These are phyloP conservation scores for Nyleta sp. DNA, from an alignment of 2,888 invertebrate species.

Conservation along the genomic window DNA sequence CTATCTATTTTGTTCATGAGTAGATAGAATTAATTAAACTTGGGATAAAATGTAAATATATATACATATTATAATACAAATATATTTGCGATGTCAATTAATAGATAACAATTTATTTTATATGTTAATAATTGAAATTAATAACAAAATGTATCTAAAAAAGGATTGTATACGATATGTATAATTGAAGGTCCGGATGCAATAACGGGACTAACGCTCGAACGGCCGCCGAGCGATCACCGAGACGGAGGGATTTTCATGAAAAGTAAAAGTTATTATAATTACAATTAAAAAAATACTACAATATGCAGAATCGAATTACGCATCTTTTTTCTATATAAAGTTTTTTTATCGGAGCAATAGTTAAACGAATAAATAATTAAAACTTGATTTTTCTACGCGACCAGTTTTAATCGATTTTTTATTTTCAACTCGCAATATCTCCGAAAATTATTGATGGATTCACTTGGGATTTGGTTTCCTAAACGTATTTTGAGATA, in stretches of 20 bases:
- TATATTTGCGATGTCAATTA: no score
- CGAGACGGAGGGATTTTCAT: background rate
- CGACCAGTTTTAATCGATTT: background rate
- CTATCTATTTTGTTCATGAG: no score
- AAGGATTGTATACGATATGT: no score
- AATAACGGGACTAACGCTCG: no score
- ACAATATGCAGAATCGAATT: background rate
- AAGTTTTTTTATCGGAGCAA: background rate
- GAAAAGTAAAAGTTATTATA: background rate
- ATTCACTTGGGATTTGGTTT: background rate
- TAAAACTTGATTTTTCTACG: background rate
- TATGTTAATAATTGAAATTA: no score
- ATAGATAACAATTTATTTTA: no score
- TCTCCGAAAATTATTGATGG: background rate
- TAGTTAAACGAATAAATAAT: background rate
- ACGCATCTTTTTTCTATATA: background rate
- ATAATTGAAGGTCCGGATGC: no score
- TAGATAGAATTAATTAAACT: no score
- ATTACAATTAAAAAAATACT: background rate
- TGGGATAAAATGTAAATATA: no score
- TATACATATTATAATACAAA: no score
- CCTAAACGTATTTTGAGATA: background rate
- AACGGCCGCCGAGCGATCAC: background rate
- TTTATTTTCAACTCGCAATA: slow-evolving; percentile 2
- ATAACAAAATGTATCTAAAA: no score